Base-by-base conservation (phyloP, 2,888 invertebrate species). In the Hymenopus coronatus region DNA sequence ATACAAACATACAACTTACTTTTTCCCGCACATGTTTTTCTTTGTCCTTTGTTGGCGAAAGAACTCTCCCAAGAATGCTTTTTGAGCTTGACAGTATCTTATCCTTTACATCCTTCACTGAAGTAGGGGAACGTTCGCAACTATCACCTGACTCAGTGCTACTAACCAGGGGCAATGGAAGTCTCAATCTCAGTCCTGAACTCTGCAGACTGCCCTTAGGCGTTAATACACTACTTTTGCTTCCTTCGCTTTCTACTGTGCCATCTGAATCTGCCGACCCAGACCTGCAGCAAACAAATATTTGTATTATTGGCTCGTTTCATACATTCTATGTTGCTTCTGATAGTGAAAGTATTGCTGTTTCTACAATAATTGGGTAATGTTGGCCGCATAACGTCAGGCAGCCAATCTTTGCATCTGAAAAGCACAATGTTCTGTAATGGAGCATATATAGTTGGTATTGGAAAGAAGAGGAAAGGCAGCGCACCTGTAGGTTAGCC, bases 1-100 rank as follows among this genome's bases (percentile, higher is more conserved):
- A 4, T 30, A 14, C 15, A 25, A 7, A 14, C 28, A 88, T 28
- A 15, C 30, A 85, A 91, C 90, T 90, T 91, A 93, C 93, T 92
- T 93, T 94, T 91, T 93, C 94, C 92, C 93, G 93, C 88, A 92
- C 91, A 89, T 91, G 91, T 92, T 96, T 96, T 91, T 97, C 97
- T 92, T 95, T 96, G 91, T 97, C 97, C 92, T 95, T 96, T 0
- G 96, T 95, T 0, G 97, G 97, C 0, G 97, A 97, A 54, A 97
- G 94, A 91, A 97, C 96, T 93, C 97, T 97, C 87, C 95, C 97
- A 90, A 97, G 93, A 91, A 97, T 94, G 92, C 94, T 95, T 93
- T 97, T 96, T 12, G 97, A 96, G 91, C 96, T 95, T 20, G 95
- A 95, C 85, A 96, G 92, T 91, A 96, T 95, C 91, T 96, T 95